Evolutionary conservation across 1,140 invertebrate species (phyloP), one percentile per base, ranked within the genome.

Genomic region (Goniozus legneri): DNA sequence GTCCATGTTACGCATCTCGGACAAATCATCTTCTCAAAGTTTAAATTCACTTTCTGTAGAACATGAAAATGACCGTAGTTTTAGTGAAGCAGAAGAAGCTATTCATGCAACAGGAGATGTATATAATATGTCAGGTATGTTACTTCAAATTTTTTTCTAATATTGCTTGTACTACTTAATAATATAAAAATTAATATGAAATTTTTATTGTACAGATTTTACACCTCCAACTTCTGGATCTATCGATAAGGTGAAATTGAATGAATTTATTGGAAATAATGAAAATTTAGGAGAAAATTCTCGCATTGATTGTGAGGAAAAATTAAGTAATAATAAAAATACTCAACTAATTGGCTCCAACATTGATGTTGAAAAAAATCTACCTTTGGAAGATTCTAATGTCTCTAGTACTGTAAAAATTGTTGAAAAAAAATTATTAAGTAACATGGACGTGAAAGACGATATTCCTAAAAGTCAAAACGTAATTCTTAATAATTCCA

Each of bases 41-140:
- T 41, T 60, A 20, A 53, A 64, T 52, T 55, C 56, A 22, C 62
- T 60, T 48, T 59, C 63, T 7, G 58, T 67, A 45, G 67, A 74
- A 58, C 57, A 69, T 63, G 66, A 72, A 62, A 62, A 69, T 52
- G 69, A 69, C 51, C 60, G 64, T 19, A 71, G 62, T 36, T 69
- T 67, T 49, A 75, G 71, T 34, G 71, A 76, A 65, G 71, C 70
- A 15, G 73, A 75, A 46, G 71, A 76, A 67, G 68, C 72, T 45
- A 67, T 73, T 46, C 53, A 65, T 34, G 63, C 62, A 47, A 63
- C 65, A 33, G 71, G 71, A 61, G 68, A 64, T 56, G 55, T 67
- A 47, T 67, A 51, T 44, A 63, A 56, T 42, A 45, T 63, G 47
- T 62, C 70, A 59, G 70, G 71, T 73, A 68, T 19, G 12, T 10